Conservation (phyloP, 1,140 invertebrate genomes). For the Mactra quadrangularis region DNA sequence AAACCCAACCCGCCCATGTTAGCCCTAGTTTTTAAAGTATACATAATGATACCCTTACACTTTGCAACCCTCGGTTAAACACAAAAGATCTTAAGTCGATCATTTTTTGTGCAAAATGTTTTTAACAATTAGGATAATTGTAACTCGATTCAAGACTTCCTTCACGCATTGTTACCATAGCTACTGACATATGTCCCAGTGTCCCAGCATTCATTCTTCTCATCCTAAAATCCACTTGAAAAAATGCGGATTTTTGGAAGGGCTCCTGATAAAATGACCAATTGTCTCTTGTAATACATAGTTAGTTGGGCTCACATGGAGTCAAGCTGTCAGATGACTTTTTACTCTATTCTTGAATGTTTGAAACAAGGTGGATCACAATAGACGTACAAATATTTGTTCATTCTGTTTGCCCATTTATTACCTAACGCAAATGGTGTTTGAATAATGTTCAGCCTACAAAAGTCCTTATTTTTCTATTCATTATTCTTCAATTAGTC, state of each 20-base stretch:
- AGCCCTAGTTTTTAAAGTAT: not conserved
- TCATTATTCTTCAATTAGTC: no score
- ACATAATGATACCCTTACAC: slow-evolving; percentile 13
- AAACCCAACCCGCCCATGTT: not conserved
- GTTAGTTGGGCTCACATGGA: no score
- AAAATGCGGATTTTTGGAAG: not conserved
- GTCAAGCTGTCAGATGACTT: no score
- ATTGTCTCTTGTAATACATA: no score
- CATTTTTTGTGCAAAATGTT: not conserved
- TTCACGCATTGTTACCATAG: not conserved
- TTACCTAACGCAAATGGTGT: no score
- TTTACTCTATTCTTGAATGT: no score
- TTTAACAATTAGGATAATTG: not conserved
- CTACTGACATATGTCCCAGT: not conserved
- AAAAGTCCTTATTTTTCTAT: no score
- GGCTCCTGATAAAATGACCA: no score
- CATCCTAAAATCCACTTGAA: not conserved
- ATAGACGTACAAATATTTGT: no score
- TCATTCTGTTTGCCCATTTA: no score
- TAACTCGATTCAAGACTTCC: not conserved
- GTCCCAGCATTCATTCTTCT: not conserved
- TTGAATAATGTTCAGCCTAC: no score
- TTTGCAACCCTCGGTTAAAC: not conserved
- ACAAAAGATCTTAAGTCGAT: not conserved
- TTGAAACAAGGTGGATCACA: no score